phyloP scores from a whole-genome alignment of 2,797 vertebrate species.

The Cephalopachus bancanus region DNA sequence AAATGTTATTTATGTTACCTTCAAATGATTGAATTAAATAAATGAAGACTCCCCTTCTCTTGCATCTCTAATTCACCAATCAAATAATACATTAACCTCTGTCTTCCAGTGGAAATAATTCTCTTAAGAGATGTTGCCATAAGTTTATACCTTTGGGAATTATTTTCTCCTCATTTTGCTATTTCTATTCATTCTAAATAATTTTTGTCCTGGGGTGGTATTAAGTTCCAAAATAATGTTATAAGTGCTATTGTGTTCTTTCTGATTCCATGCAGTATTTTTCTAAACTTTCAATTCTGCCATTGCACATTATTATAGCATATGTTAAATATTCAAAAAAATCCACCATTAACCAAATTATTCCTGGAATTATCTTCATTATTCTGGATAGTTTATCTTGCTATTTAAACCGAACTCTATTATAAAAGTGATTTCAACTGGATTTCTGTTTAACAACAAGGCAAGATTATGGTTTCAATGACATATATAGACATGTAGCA shows the following conservation, averaged over 20 bases:
- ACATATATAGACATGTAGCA: background rate
- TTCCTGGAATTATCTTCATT: conserved; percentile 66
- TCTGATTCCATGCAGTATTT: conserved; percentile 46
- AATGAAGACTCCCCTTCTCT: conserved; percentile 52
- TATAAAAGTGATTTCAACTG: conserved; percentile 15
- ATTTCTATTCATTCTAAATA: conserved; percentile 64
- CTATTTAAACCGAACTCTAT: conserved; percentile 45
- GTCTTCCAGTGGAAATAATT: conserved; percentile 66
- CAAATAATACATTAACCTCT: conserved; percentile 55
- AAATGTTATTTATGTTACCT: conserved; percentile 69
- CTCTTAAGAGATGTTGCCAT: conserved; percentile 46
- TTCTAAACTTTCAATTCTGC: conserved; percentile 26
- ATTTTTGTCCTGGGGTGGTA: conserved; percentile 39
- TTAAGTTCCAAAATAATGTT: conserved; percentile 75
- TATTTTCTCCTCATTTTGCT: conserved; percentile 63
- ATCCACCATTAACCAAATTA: conserved; percentile 65
- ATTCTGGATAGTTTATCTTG: background rate
- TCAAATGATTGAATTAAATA: conserved; percentile 69
- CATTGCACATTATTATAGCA: conserved; percentile 55
- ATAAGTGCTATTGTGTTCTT: conserved; percentile 30
- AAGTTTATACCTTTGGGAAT: background rate
- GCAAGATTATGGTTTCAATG: background rate
- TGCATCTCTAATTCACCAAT: conserved; percentile 66
- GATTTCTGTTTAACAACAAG: conserved; percentile 8
- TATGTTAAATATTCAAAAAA: background rate